Evolutionary conservation across 2,888 invertebrate genomes (phyloP), one percentile per base, ranked within the genome.

Genomic region (Electrophaes corylata): DNA sequence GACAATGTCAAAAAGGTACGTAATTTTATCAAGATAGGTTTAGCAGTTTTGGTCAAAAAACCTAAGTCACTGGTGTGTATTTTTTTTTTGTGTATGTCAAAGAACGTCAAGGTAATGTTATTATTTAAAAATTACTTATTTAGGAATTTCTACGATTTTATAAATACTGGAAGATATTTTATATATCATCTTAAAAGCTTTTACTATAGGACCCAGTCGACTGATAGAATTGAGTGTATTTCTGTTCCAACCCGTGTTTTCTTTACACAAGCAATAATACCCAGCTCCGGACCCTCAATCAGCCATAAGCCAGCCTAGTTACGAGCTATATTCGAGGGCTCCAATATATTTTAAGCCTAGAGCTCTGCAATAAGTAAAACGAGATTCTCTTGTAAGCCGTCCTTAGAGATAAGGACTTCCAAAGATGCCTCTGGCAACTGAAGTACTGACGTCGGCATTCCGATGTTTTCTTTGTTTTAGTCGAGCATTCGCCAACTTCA

Each of bases 341-440:
- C 39, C 61, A 65, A 67, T 71, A 70, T 69, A 76, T 72, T 79
- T 71, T 72, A 72, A 74, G 72, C 60, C 59, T 69, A 64, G 65
- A 72, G 68, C 61, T 69, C 65, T 71, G 71, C 66, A 75, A 76
- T 78, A 75, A 69, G 65, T 72, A 70, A 70, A 69, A 70, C 53
- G 62, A 69, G 71, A 72, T 71, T 71, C 71, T 68, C 62, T 67
- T 67, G 55, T 71, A 71, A 77, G 70, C 70, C 71, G 50, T 61
- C 63, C 72, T 72, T 59, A 67, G 55, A 56, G 70, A 78, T 79
- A 77, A 71, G 73, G 64, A 56, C 70, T 65, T 67, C 65, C 61
- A 57, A 56, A 71, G 77, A 46, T 48, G 55, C 51, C 60, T 46
- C 41, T 60, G 55, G 55, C 60, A 55, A 51, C 51, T 49, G 26